Percentiles rank a stretch among this genome's conserved stretches.
Conservation (phyloP, 2,888 invertebrate species). For the Carabus problematicus region DNA sequence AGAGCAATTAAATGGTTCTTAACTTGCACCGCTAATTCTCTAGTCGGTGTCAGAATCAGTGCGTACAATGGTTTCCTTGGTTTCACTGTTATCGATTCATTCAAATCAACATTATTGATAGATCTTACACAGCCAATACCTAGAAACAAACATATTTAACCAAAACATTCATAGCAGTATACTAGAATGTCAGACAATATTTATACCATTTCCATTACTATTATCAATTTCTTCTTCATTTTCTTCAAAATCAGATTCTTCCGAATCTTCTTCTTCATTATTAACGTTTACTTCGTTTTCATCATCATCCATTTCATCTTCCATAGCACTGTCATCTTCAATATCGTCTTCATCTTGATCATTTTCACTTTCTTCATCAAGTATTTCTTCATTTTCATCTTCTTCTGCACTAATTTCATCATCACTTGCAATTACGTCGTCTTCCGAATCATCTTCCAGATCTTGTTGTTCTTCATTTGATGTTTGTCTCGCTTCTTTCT, state of each 20-base stretch:
- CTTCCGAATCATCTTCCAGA: constrained; percentile 49
- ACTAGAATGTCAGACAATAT: constrained; percentile 17
- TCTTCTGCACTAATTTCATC: constrained; percentile 18
- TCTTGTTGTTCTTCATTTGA: constrained; percentile 19
- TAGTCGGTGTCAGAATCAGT: constrained; percentile 91
- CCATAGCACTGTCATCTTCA: constrained; percentile 45
- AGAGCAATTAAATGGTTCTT: constrained; percentile 81
- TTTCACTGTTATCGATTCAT: constrained; percentile 56
- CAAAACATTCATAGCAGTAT: constrained; percentile 45
- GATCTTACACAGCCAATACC: constrained; percentile 69
- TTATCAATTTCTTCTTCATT: constrained; percentile 46
- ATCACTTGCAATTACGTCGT: constrained; percentile 24
- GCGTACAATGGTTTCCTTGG: constrained; percentile 73
- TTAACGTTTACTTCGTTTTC: constrained; percentile 45
- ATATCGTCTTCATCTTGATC: constrained; percentile 45
- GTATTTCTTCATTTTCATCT: constrained; percentile 52
- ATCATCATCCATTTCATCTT: constrained; percentile 46
- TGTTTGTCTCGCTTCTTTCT: constrained; percentile 50
- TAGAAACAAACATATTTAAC: constrained; percentile 53
- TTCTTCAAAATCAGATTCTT: constrained; percentile 47
- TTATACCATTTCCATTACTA: constrained; percentile 47
- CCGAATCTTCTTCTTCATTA: constrained; percentile 47
- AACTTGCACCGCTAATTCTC: constrained; percentile 96
- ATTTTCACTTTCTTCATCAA: constrained; percentile 44
- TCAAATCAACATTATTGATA: constrained; percentile 59